Conservation (phyloP, 92 coral and sea anemone species). For the Zoanthus sociatus region DNA sequence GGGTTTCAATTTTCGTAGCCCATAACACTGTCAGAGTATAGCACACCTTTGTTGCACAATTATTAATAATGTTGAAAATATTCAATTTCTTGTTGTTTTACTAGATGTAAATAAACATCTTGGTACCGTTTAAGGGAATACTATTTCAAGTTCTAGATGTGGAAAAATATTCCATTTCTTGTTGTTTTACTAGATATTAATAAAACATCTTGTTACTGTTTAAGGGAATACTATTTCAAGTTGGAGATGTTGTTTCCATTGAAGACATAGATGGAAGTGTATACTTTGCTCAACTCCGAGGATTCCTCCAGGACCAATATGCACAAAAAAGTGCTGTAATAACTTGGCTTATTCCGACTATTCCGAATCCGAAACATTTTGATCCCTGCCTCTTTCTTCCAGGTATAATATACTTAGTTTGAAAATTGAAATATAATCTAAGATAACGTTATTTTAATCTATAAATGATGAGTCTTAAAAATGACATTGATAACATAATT, state of each 20-base stretch:
- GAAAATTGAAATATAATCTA: background rate
- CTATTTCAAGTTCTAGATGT: conserved; percentile 96
- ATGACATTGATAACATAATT: too few relatives aligned
- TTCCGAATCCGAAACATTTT: conserved; percentile 85
- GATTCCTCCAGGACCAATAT: conserved; percentile 95
- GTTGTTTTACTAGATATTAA: background rate
- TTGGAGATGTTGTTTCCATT: conserved; percentile 94
- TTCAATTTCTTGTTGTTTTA: too few relatives aligned
- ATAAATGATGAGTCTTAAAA: too few relatives aligned
- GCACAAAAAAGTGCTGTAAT: conserved; percentile 95
- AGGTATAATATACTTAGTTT: conserved; percentile 54
- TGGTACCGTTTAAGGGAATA: conserved; percentile 62
- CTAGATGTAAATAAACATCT: background rate
- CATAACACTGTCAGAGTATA: too few relatives aligned
- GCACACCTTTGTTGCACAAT: too few relatives aligned
- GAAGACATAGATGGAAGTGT: conserved; percentile 90
- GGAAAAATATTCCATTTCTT: too few relatives aligned
- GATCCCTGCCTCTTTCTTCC: conserved; percentile 95
- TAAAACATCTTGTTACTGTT: background rate
- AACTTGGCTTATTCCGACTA: conserved; percentile 94
- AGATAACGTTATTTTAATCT: background rate
- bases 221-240: conserved; percentile 92
- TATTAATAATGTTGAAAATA: too few relatives aligned
- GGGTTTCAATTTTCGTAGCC: too few relatives aligned
- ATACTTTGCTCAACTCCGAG: conserved; percentile 91